phyloP scores from a whole-genome alignment of 2,888 invertebrate species.

The Acleris emargana region DNA sequence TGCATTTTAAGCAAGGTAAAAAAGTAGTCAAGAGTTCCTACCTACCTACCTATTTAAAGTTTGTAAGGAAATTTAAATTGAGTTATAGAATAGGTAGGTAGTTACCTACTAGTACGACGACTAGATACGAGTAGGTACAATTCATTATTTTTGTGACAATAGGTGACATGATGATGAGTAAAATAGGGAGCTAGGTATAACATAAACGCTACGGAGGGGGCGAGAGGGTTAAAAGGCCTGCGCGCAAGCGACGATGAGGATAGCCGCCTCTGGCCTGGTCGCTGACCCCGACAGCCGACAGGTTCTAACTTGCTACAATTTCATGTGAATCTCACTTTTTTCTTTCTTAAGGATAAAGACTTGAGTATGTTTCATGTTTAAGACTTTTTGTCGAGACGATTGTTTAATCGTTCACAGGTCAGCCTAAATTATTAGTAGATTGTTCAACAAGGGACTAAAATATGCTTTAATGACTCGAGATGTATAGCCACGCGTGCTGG shows the following conservation, averaged over 20 bases:
- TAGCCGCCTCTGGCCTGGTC: constrained; percentile 62
- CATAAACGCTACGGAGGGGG: constrained; percentile 6
- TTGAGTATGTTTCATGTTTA: constrained; percentile 13
- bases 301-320: constrained; percentile 80
- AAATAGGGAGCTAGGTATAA: constrained; percentile 2
- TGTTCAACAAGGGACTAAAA: too few species aligned
- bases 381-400: background rate
- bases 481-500: too few species aligned
- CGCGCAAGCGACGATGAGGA: constrained; percentile 44
- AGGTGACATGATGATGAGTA: background rate
- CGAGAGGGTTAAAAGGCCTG: constrained; percentile 39
- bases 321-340: constrained; percentile 63
- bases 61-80: too few species aligned
- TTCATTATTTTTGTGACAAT: background rate
- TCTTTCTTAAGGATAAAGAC: constrained; percentile 14
- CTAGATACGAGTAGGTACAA: too few species aligned
- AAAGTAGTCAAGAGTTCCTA: too few species aligned
- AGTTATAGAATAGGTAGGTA: too few species aligned
- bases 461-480: too few species aligned
- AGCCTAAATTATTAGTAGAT: too few species aligned
- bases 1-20: too few species aligned
- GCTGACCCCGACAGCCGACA: constrained; percentile 78
- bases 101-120: too few species aligned
- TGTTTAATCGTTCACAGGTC: too few species aligned
- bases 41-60: too few species aligned